Evolutionary conservation across 2,113 vertebrate genomes (phyloP).

Genomic region (Catharus fuscescens): DNA sequence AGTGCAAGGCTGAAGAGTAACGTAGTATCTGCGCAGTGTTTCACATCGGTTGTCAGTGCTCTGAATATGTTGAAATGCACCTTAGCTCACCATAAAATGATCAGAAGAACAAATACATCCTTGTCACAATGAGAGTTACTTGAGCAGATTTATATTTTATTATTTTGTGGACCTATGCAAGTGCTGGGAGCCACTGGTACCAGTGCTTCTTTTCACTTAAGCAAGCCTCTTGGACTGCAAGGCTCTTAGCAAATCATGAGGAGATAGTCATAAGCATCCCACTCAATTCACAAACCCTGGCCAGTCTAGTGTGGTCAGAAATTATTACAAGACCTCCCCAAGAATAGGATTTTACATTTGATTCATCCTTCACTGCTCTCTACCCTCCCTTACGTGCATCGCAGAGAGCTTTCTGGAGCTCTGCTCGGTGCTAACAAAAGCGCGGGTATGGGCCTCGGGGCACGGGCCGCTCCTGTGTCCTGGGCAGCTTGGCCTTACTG

Average conservation of each 20-base stretch:
- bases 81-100: neutral
- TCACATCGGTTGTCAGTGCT: neutral
- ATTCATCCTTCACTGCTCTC: neutral
- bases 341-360: neutral
- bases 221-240: neutral
- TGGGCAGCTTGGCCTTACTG: rapidly evolving
- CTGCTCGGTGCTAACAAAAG: rapidly evolving
- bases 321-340: neutral
- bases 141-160: neutral
- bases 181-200: neutral
- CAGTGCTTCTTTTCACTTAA: neutral
- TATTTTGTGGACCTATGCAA: neutral
- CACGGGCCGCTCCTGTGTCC: neutral
- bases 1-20: neutral
- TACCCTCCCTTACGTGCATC: rapidly evolving
- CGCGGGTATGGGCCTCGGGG: rapidly evolving
- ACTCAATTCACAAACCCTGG: too few relatives aligned
- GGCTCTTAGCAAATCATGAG: rapidly evolving
- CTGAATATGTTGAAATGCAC: neutral
- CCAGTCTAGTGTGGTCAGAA: neutral
- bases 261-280: rapidly evolving
- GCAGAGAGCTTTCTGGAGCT: neutral
- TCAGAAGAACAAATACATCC: neutral
- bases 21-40: neutral
- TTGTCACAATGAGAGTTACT: neutral